These are phyloP conservation scores for Tanypteryx hageni DNA, from an alignment of 2,888 invertebrate species.

Conservation along the genomic window DNA sequence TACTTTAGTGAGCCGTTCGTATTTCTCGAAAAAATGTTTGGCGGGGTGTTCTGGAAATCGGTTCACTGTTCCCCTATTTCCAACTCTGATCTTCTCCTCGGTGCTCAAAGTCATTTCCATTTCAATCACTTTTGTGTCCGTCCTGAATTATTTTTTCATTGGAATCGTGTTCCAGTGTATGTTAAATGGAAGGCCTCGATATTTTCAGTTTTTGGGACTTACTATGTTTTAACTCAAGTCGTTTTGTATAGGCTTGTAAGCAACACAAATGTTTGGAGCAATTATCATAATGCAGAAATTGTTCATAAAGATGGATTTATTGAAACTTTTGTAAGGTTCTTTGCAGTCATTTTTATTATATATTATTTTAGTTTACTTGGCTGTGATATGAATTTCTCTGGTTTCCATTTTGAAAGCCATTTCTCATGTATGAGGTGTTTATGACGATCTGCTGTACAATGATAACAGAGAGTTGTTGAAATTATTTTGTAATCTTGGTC, in stretches of 20 bases:
- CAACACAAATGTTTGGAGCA: not conserved
- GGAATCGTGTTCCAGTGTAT: constrained; percentile 18
- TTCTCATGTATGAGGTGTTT: constrained; percentile 23
- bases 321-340: constrained; percentile 13
- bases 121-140: constrained; percentile 51
- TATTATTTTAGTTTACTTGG: constrained; percentile 45
- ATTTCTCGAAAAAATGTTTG: constrained; percentile 15
- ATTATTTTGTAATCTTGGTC: constrained; percentile 55
- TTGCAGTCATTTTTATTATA: constrained; percentile 47
- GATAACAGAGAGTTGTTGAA: constrained; percentile 8
- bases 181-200: constrained; percentile 4
- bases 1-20: constrained; percentile 7
- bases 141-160: constrained; percentile 42
- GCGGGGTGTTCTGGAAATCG: not conserved
- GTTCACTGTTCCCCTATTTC: not conserved
- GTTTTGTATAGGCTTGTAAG: not conserved
- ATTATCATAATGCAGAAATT: not conserved
- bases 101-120: constrained; percentile 56
- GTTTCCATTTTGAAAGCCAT: constrained; percentile 26
- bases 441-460: constrained; percentile 25
- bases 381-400: constrained; percentile 60
- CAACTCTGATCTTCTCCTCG: constrained; percentile 5
- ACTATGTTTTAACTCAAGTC: constrained; percentile 18
- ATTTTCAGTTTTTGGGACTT: constrained; percentile 30
- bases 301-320: not conserved